Evolutionary conservation across 1,140 invertebrate species (phyloP).

Genomic region (Plutomurus gul): DNA sequence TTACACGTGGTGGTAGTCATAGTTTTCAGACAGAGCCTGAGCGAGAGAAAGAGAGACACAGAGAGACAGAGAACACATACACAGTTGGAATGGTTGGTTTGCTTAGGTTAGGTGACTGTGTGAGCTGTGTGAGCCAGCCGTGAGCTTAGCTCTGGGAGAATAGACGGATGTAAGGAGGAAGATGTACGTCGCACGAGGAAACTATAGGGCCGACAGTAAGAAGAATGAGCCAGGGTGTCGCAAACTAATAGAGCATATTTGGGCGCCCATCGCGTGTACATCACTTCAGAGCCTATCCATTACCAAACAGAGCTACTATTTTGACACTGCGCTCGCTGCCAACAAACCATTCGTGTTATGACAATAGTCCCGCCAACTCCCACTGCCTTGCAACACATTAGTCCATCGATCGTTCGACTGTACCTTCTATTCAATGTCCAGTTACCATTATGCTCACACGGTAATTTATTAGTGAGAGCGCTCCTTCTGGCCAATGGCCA

Average conservation of each 20-base stretch:
- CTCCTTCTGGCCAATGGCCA: constrained; percentile 15
- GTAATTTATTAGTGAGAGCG: constrained; percentile 24
- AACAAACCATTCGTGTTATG: constrained; percentile 19
- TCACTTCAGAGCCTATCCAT: constrained; percentile 9
- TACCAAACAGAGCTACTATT: background rate
- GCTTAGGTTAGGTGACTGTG: too few species aligned
- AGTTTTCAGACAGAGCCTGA: too few species aligned
- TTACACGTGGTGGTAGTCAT: too few species aligned
- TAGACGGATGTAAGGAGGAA: background rate
- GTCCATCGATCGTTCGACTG: constrained; percentile 19
- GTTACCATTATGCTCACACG: constrained; percentile 25
- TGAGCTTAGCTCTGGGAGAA: too few species aligned
- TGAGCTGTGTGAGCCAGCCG: too few species aligned
- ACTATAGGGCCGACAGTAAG: background rate
- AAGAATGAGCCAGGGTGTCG: background rate
- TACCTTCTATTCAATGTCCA: constrained; percentile 29
- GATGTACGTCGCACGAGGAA: background rate
- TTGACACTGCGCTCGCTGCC: background rate
- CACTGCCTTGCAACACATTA: constrained; percentile 32
- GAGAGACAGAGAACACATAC: too few species aligned
- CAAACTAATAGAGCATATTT: constrained; percentile 3
- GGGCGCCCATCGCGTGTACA: background rate
- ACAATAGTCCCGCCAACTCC: constrained; percentile 24
- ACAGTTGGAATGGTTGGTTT: too few species aligned
- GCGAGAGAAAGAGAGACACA: too few species aligned